Base-by-base conservation (phyloP, 2,113 vertebrate genomes). In the Perognathus longimembris region DNA sequence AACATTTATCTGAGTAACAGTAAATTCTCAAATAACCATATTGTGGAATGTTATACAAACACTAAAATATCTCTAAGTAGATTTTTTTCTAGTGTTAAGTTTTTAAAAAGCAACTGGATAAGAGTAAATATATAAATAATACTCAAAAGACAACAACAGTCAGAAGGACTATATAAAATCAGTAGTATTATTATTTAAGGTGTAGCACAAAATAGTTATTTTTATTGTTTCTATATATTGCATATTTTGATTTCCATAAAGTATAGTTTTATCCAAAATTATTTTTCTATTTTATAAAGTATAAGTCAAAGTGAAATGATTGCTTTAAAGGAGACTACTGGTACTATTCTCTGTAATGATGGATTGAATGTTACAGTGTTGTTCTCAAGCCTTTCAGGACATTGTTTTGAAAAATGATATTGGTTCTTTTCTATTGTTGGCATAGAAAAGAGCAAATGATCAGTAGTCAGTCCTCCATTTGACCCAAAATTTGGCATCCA, bases 401-500 rank as follows among this genome's bases (percentile, higher is more conserved):
- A 63, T 50, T 88, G 5, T 38, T 88, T 91, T 94, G 67, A 70
- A 85, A 78, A 79, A 74, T 9, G 24, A 69, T 89, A 67, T 76
- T 89, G 66, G 45, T 85, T 91, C n/a, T 88, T 30, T 83, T 85
- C 30, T 88, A n/a, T 83, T 85, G 57, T 88, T 75, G 50, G n/a
- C 36, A 61, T 59, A 75, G 77, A 88, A 96, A 96, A 93, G 74
- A 70, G 84, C 67, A 84, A 90, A 91, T 34, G 76, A 96, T 93
- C 80, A 89, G 88, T 92, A 93, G 89, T 84, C 81, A 69, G 63
- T 92, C 61, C 73, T 93, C 66, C 57, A 87, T 93, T 85, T 91
- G 82, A 71, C 45, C 59, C 84, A 50, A 84, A 94, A 88, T 80
- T 95, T 95, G 95, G 92, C 95, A 94, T 61, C 45, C 36, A 40